Evolutionary conservation across 1,140 invertebrate species (phyloP), one percentile per base, ranked within the genome.

Genomic region (Cecropterus lyciades): DNA sequence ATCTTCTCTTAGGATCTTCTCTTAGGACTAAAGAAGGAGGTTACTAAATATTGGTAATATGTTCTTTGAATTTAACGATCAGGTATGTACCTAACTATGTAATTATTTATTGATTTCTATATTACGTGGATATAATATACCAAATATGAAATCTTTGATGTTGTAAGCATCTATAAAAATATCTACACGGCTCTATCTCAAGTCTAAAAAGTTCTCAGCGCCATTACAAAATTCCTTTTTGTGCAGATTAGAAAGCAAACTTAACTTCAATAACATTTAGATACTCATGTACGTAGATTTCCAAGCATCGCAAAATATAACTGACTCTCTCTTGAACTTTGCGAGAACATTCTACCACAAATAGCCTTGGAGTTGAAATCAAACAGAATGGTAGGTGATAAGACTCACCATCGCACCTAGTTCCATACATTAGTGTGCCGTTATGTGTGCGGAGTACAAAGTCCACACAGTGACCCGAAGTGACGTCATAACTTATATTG

Each of bases 301-400:
- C 37, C n/a, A 40, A 0, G 11, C 37, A 11, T n/a, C 11, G 10
- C 10, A n/a, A 40, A n/a, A 40, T 13, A 40, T 40, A 8, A 33
- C 6, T 33, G 37, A n/a, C 37, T 40, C 37, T 40, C 37, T 40
- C 37, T 40, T 40, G 37, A 40, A 40, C 37, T 40, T 40, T 40
- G 37, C n/a, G n/a, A 3, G 37, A 40, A 40, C 37, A 40, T 40
- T 40, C 37, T 40, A 40, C 37, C n/a, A 13, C 37, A 40, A 40
- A 40, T n/a, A 40, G 37, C 37, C 37, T 40, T 40, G 30, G 30
- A 9, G 37, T 40, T 2, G 37, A 40, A 40, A 40, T 40, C 37
- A 40, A 11, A 40, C 37, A 40, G n/a, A n/a, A 40, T 5, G 11
- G 37, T 11, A 40, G 37, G 37, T 40, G 37, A 40, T 8, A 33